phyloP scores from a whole-genome alignment of 2,888 invertebrate genomes.

The Drosophila acutilabella region DNA sequence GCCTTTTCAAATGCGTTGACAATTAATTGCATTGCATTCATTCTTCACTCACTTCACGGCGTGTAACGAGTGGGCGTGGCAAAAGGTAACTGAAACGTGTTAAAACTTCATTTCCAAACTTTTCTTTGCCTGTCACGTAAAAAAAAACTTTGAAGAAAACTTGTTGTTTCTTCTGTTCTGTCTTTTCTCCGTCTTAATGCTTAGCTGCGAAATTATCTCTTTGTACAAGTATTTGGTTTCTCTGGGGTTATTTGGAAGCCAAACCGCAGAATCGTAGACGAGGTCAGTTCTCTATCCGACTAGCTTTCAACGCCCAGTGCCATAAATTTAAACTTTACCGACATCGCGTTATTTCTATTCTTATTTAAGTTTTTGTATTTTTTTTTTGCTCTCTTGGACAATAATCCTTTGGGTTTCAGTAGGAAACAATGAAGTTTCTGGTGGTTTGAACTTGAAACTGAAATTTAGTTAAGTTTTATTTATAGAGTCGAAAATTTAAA shows the following conservation, averaged over 20 bases:
- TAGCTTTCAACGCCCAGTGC: conserved; percentile 16
- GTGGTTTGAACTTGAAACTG: conserved; percentile 1
- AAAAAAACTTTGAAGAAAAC: conserved; percentile 54
- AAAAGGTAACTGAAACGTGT: conserved; percentile 59
- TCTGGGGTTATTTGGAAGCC: conserved; percentile 10
- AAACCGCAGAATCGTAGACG: conserved; percentile 14
- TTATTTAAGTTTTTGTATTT: conserved; percentile 1
- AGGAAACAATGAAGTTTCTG: conserved; percentile 42
- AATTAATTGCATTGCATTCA: conserved; percentile 71
- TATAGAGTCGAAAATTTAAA: not conserved
- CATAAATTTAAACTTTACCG: conserved; percentile 59
- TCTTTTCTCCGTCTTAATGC: conserved; percentile 34
- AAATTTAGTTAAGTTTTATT: conserved; percentile 8
- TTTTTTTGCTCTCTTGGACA: not conserved
- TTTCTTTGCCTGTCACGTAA: conserved; percentile 50
- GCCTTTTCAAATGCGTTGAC: conserved; percentile 58
- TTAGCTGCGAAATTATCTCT: conserved; percentile 58
- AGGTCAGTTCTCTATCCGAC: conserved; percentile 40
- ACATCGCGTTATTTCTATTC: conserved; percentile 15
- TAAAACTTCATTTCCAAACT: conserved; percentile 55
- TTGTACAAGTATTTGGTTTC: conserved; percentile 41
- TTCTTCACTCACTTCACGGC: conserved; percentile 15
- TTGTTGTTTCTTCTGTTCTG: conserved; percentile 34
- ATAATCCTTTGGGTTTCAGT: conserved; percentile 8
- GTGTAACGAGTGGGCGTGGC: conserved; percentile 49